Evolutionary conservation across 2,888 invertebrate genomes (phyloP).

Genomic region (Baccha elongata): DNA sequence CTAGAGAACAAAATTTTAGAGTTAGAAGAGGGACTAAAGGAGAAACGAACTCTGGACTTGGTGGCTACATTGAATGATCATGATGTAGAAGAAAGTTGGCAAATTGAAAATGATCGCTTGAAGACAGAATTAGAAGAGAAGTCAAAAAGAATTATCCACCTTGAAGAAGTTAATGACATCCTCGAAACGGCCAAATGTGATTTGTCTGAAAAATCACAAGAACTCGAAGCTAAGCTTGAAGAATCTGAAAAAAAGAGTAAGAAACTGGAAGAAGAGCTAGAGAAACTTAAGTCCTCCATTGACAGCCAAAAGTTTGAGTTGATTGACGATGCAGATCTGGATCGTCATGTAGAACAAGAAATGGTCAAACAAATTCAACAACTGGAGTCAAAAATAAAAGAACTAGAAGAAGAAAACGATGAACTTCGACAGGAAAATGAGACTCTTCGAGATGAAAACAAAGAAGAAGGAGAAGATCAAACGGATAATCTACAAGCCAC

Average conservation of each 20-base stretch:
- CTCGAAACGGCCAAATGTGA: conserved; percentile 81
- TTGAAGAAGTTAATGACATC: conserved; percentile 85
- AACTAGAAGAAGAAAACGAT: conserved; percentile 74
- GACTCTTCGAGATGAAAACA: conserved; percentile 74
- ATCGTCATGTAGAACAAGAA: conserved; percentile 64
- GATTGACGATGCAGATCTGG: conserved; percentile 38
- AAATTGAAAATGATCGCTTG: conserved; percentile 86
- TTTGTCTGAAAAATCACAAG: conserved; percentile 82
- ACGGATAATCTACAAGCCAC: conserved; percentile 82
- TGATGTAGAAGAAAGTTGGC: conserved; percentile 87
- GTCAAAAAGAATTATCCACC: conserved; percentile 81
- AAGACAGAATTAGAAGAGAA: conserved; percentile 84
- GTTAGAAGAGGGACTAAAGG: conserved; percentile 91
- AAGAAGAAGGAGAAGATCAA: conserved; percentile 82
- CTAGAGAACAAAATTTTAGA: conserved; percentile 85
- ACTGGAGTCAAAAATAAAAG: conserved; percentile 77
- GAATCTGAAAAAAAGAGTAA: conserved; percentile 85
- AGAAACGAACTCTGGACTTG: conserved; percentile 84
- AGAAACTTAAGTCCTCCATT: conserved; percentile 80
- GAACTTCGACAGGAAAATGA: conserved; percentile 55
- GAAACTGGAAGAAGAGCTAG: conserved; percentile 82
- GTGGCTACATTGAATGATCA: conserved; percentile 84
- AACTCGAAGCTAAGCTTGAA: conserved; percentile 83
- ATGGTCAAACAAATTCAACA: conserved; percentile 79
- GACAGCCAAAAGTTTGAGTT: conserved; percentile 49